Conservation (phyloP, 2,888 invertebrate species). For the Galerucella pusilla region DNA sequence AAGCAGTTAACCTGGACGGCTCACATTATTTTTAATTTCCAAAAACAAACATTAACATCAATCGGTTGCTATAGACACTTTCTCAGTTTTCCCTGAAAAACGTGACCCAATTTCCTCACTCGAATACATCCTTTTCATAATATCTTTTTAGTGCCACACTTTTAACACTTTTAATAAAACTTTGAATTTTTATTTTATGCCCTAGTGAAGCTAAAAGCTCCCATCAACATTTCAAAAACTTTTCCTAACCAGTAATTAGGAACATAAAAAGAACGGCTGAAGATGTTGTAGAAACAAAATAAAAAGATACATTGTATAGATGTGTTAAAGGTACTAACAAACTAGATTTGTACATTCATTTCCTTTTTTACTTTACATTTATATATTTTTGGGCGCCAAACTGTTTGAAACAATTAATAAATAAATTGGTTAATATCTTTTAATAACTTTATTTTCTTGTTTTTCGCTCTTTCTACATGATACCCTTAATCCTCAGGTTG, state of each 20-base stretch:
- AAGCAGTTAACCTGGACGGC: not conserved
- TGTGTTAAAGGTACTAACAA: no score
- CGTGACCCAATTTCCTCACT: conserved; percentile 35
- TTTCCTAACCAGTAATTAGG: conserved; percentile 36
- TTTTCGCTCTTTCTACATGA: no score
- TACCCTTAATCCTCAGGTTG: no score
- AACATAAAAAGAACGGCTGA: conserved; percentile 24
- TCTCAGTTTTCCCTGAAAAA: conserved; percentile 28
- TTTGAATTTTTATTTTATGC: conserved; percentile 38
- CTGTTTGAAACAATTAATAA: no score
- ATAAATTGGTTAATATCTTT: no score
- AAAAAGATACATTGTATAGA: conserved; percentile 16
- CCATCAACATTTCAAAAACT: conserved; percentile 30
- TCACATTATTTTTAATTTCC: conserved; percentile 1
- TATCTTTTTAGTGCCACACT: conserved; percentile 32
- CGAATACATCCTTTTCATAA: conserved; percentile 34
- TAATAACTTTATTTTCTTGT: no score
- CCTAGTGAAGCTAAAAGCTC: conserved; percentile 36
- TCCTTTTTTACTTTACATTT: no score
- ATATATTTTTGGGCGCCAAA: no score
- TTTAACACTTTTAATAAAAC: conserved; percentile 41
- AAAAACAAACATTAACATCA: conserved; percentile 10
- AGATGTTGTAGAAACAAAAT: conserved; percentile 19
- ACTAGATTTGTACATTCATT: no score
- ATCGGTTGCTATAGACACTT: conserved; percentile 14